phyloP scores from a whole-genome alignment of 2,797 vertebrate species.

The Chaetophractus vellerosus region DNA sequence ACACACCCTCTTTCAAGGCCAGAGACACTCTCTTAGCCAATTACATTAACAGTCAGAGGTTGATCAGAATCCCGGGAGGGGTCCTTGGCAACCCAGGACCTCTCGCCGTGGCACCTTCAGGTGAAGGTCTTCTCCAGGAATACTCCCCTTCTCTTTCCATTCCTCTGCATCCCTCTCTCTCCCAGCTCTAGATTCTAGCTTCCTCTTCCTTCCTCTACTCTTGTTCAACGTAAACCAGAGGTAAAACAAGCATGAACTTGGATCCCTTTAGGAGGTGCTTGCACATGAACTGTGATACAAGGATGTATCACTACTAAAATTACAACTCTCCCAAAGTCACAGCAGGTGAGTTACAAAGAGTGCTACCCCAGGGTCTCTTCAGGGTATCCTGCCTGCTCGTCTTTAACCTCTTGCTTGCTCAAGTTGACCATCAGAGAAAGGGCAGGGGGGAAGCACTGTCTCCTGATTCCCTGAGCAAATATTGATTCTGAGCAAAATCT shows the following conservation, averaged over 20 bases:
- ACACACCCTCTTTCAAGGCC: no score
- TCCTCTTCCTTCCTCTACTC: no score
- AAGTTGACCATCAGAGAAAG: fast-evolving
- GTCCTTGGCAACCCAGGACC: no score
- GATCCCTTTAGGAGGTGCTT: neutral
- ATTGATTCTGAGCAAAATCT: neutral
- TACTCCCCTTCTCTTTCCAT: neutral
- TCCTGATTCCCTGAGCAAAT: neutral
- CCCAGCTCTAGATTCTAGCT: neutral
- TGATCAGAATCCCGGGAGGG: neutral
- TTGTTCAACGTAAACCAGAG: neutral
- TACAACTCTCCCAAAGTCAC: neutral
- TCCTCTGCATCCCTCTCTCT: neutral
- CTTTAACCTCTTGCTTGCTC: neutral
- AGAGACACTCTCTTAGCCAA: neutral
- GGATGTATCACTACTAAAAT: neutral
- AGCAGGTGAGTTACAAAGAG: neutral
- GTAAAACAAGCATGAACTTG: neutral
- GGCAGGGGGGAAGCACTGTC: neutral
- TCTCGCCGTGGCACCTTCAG: neutral
- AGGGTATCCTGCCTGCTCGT: neutral
- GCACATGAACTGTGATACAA: neutral
- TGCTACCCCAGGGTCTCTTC: neutral
- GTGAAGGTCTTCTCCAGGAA: neutral
- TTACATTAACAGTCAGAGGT: neutral